Base-by-base conservation (phyloP, 1,140 invertebrate species). In the Rhyzopertha dominica region DNA sequence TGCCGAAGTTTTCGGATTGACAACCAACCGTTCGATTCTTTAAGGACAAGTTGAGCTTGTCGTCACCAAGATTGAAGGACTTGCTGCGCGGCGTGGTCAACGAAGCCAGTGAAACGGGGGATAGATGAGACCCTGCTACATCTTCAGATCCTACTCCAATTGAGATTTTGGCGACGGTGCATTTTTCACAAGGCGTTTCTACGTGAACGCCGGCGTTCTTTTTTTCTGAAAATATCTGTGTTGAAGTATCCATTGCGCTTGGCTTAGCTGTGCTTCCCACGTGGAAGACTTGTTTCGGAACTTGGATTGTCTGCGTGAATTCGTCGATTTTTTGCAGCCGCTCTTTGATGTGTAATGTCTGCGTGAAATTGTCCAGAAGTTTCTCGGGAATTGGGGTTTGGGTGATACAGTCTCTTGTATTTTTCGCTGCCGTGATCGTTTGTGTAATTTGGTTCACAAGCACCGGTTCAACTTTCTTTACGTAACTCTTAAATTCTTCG, bases 161-260 rank as follows among this genome's bases (percentile, higher is more conserved):
- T 23, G 53, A 65, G n/a, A 53, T 58, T 43, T 70, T 75, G 19
- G 45, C 44, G 0, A 65, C 51, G 10, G 61, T 66, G 57, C 76
- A 79, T 58, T 70, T 74, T 9, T 69, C 66, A 59, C 76, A 79
- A 9, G 70, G 50, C 3, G 61, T 70, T 40, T 71, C 63, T 19
- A 74, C 67, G 3, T 74, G 74, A 44, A 66, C 60, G 32, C 70
- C 76, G 23, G 72, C 55, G 32, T 68, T 68, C 26, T 62, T 59
- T 3, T 61, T 62, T 34, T 66, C 63, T 14, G 69, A 65, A 29
- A 58, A 61, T 45, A 68, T 69, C 36, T 62, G 65, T 25, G 68
- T 56, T 30, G 52, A 62, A 37, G 56, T 56, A 16, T 75, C 73
- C 1, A 59, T 30, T 2, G 59, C 57, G 20, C 49, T 64, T 2